Conservation (phyloP, 2,888 invertebrate genomes). For the Drosophila limbata region DNA sequence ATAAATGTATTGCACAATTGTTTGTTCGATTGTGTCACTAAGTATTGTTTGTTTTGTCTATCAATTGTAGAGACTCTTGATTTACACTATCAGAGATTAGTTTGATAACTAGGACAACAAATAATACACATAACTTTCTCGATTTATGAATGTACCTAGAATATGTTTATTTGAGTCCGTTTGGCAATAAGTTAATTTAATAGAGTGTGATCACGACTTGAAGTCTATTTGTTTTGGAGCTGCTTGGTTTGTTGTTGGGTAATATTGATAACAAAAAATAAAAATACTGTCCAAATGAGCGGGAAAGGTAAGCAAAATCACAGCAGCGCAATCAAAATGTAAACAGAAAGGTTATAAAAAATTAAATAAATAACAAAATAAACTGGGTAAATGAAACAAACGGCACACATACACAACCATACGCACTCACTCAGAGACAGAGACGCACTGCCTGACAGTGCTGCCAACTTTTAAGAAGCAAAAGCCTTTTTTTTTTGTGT, state of each 20-base stretch:
- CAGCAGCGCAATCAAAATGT: slow-evolving; percentile 66
- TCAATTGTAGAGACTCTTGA: slow-evolving; percentile 16
- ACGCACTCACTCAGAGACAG: slow-evolving; percentile 31
- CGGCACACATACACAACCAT: slow-evolving; percentile 32
- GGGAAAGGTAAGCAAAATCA: slow-evolving; percentile 12
- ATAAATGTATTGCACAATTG: slow-evolving; percentile 27
- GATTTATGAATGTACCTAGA: slow-evolving; percentile 2
- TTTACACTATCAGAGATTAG: slow-evolving; percentile 24
- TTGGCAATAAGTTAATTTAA: slow-evolving; percentile 52
- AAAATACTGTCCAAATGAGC: slow-evolving; percentile 13
- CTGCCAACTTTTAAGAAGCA: background rate
- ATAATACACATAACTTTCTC: slow-evolving; percentile 10
- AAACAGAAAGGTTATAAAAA: slow-evolving; percentile 67
- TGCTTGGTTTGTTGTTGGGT: slow-evolving; percentile 29
- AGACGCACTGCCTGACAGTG: slow-evolving; percentile 7
- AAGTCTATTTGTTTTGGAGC: slow-evolving; percentile 33
- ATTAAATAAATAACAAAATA: slow-evolving; percentile 72
- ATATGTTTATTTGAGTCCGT: slow-evolving; percentile 19
- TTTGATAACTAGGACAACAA: slow-evolving; percentile 8
- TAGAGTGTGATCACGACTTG: slow-evolving; percentile 61
- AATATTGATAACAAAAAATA: slow-evolving; percentile 47
- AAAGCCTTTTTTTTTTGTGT: too few relatives aligned
- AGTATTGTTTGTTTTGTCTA: slow-evolving; percentile 23
- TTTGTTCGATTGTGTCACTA: slow-evolving; percentile 13
- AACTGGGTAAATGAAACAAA: slow-evolving; percentile 51